A percentile compares a stretch with the other conserved stretches of the same genome.
Conservation (phyloP, 1,140 invertebrate species). For the Schlechtendalia chinensis region DNA sequence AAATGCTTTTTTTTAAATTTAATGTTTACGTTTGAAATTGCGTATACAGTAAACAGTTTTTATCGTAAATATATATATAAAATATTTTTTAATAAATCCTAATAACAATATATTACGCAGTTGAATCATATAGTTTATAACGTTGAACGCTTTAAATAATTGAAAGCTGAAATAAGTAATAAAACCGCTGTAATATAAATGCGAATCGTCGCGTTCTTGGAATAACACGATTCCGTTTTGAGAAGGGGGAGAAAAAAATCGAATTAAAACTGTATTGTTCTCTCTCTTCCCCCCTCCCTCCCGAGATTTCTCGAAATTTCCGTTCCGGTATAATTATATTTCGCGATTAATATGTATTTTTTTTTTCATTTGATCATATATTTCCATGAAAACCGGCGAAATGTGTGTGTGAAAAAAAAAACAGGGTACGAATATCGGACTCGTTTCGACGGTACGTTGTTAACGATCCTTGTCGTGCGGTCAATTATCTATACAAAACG, state of each 20-base stretch:
- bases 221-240: neutral
- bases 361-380: neutral
- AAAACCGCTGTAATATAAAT: neutral
- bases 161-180: neutral
- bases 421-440: no score
- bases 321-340: no score
- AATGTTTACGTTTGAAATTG: slow-evolving; percentile 6
- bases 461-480: neutral
- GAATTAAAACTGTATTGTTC: neutral
- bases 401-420: no score
- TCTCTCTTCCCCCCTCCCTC: no score
- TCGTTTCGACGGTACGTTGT: no score
- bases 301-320: neutral
- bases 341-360: slow-evolving; percentile 2
- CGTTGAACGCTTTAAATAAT: neutral
- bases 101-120: no score
- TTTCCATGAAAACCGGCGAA: no score
- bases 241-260: neutral
- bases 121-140: no score
- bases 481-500: slow-evolving; percentile 42
- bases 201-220: neutral
- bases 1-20: neutral
- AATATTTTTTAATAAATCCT: no score
- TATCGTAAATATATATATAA: no score
- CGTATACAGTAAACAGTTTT: no score